A percentile compares a stretch with the other conserved stretches of the same genome.
Evolutionary conservation across 2,888 invertebrate genomes (phyloP).

Genomic region (Ormia ochracea): DNA sequence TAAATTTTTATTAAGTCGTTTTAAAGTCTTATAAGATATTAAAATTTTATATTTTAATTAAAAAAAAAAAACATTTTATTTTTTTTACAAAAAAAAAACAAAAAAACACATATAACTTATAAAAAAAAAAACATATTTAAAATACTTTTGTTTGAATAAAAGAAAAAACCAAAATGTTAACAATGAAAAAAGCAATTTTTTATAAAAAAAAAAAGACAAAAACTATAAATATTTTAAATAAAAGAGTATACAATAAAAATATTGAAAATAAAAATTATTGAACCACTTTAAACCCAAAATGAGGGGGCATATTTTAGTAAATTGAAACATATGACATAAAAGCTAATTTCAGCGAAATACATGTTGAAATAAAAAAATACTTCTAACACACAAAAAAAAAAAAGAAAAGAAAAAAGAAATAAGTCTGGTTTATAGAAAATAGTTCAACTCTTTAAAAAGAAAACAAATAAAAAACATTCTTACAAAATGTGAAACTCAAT

Average conservation of each 20-base stretch:
- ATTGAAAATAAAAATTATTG: not conserved
- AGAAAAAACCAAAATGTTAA: conserved; percentile 56
- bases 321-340: not conserved
- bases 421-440: conserved; percentile 56
- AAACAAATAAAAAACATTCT: not conserved
- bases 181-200: conserved; percentile 53
- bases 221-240: conserved; percentile 44
- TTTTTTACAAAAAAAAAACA: too few species aligned
- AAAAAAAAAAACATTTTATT: not conserved
- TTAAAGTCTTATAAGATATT: conserved; percentile 20
- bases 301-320: conserved; percentile 30
- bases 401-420: too few species aligned
- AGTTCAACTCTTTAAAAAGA: conserved; percentile 53
- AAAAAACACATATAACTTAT: not conserved
- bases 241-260: conserved; percentile 21
- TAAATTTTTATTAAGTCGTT: conserved; percentile 19
- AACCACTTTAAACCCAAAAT: conserved; percentile 3
- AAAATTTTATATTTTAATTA: not conserved
- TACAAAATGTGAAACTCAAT: conserved; percentile 23
- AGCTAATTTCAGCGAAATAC: conserved; percentile 16
- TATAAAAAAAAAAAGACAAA: conserved; percentile 41
- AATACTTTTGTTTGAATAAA: conserved; percentile 10
- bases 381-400: conserved; percentile 13
- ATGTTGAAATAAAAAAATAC: conserved; percentile 22
- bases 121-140: conserved; percentile 6